phyloP scores from a whole-genome alignment of 2,888 invertebrate genomes.

The Hermaeophaga mercurialis region DNA sequence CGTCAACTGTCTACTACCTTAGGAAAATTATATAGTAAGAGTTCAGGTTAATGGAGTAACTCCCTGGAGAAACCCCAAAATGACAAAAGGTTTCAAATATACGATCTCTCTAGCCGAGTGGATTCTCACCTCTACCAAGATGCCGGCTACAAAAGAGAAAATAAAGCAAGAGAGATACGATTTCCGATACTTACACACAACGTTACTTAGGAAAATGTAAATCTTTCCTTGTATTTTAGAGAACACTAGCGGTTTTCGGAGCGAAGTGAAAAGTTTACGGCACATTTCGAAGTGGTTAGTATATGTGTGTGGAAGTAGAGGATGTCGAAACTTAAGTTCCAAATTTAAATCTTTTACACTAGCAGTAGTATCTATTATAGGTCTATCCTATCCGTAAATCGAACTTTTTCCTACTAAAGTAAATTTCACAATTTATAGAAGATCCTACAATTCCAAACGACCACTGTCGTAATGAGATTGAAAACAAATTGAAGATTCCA shows the following conservation, averaged over 20 bases:
- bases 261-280: constrained; percentile 28
- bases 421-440: no score
- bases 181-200: constrained; percentile 31
- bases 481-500: no score
- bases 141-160: constrained; percentile 17
- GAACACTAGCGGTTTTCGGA: constrained; percentile 26
- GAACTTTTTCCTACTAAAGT: no score
- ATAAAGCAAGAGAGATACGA: constrained; percentile 28
- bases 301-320: constrained; percentile 1
- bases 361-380: no score
- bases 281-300: constrained; percentile 18
- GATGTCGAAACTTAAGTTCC: constrained; percentile 13
- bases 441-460: no score
- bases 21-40: constrained; percentile 19
- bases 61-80: constrained; percentile 15
- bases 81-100: constrained; percentile 26
- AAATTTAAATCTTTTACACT: constrained; percentile 2
- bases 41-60: constrained; percentile 27
- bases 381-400: no score
- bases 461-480: no score
- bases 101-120: constrained; percentile 16
- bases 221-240: constrained; percentile 29
- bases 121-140: constrained; percentile 26
- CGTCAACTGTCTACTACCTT: constrained; percentile 18
- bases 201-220: constrained; percentile 33